These are phyloP conservation scores for Drosophila mimica DNA, from an alignment of 2,888 invertebrate species.

Conservation along the genomic window DNA sequence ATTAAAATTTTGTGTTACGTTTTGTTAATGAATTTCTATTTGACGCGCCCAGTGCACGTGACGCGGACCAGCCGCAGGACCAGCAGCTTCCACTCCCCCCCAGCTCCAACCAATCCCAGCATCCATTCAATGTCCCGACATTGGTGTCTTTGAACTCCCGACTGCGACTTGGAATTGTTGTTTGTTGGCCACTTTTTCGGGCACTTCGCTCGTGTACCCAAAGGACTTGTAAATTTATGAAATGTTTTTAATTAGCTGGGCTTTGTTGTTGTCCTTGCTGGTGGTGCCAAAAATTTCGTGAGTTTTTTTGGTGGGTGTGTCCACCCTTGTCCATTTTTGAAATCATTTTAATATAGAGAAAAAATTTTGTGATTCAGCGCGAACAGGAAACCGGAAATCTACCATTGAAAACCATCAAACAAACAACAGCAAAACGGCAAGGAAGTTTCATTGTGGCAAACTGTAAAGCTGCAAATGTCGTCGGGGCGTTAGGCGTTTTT, in stretches of 20 bases:
- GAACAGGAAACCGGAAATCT: slow-evolving; percentile 68
- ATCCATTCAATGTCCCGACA: slow-evolving; percentile 14
- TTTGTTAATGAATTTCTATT: slow-evolving; percentile 79
- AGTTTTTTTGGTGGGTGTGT: slow-evolving; percentile 4
- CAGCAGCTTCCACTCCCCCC: slow-evolving; percentile 7
- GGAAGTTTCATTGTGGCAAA: slow-evolving; percentile 74
- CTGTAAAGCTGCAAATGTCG: slow-evolving; percentile 69
- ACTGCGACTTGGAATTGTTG: slow-evolving; percentile 45
- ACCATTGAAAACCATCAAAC: slow-evolving; percentile 71
- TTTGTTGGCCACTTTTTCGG: slow-evolving; percentile 51
- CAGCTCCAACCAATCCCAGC: no score
- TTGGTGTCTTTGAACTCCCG: slow-evolving; percentile 39
- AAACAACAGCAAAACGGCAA: slow-evolving; percentile 50
- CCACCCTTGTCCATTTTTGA: slow-evolving; percentile 47
- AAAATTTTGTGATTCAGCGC: slow-evolving; percentile 28
- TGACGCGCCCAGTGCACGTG: slow-evolving; percentile 72
- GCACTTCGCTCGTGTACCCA: slow-evolving; percentile 50
- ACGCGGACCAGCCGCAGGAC: slow-evolving; percentile 62
- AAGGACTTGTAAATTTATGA: slow-evolving; percentile 74
- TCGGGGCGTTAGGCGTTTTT: slow-evolving; percentile 10
- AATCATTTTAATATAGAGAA: slow-evolving; percentile 58
- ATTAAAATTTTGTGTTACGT: slow-evolving; percentile 79
- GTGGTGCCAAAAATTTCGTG: not conserved
- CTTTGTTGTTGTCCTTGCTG: slow-evolving; percentile 32
- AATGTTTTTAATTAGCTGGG: slow-evolving; percentile 75